Conservation (phyloP, 2,888 invertebrate species). For the Charanyca ferruginea region DNA sequence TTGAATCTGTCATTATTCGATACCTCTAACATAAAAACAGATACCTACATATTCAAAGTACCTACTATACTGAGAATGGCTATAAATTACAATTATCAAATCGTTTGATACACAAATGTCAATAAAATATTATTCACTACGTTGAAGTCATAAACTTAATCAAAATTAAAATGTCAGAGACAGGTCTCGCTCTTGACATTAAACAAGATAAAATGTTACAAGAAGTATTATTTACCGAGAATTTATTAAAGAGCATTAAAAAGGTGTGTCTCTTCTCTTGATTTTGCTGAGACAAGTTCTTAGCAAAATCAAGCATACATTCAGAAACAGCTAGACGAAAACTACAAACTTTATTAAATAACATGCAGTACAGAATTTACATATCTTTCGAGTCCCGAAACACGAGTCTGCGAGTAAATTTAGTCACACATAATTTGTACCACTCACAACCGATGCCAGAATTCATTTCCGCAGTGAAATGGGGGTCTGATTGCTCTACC, state of each 20-base stretch:
- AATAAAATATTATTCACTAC: slow-evolving; percentile 23
- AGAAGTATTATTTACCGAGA: slow-evolving; percentile 13
- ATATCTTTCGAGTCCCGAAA: slow-evolving; percentile 45
- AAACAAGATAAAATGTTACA: slow-evolving; percentile 19
- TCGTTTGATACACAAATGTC: slow-evolving; percentile 16
- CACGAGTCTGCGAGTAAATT: slow-evolving; percentile 7
- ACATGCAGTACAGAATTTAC: slow-evolving; percentile 35
- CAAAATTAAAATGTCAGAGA: slow-evolving; percentile 23
- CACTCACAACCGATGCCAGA: slow-evolving; percentile 38
- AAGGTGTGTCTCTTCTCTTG: neutral
- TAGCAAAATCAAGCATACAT: slow-evolving; percentile 36
- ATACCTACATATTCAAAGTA: neutral
- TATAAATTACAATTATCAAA: slow-evolving; percentile 14
- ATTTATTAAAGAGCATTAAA: no score
- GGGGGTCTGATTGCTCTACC: slow-evolving; percentile 69
- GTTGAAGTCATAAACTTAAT: slow-evolving; percentile 9
- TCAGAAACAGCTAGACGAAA: slow-evolving; percentile 30
- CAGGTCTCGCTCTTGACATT: slow-evolving; percentile 27
- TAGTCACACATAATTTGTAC: slow-evolving; percentile 25
- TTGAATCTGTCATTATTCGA: no score
- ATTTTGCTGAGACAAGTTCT: neutral
- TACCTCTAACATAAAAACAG: neutral
- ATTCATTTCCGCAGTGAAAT: slow-evolving; percentile 76
- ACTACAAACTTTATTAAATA: slow-evolving; percentile 48
- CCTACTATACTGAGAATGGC: neutral